Conservation (phyloP, 2,888 invertebrate genomes). For the Eumerus sabulonum region DNA sequence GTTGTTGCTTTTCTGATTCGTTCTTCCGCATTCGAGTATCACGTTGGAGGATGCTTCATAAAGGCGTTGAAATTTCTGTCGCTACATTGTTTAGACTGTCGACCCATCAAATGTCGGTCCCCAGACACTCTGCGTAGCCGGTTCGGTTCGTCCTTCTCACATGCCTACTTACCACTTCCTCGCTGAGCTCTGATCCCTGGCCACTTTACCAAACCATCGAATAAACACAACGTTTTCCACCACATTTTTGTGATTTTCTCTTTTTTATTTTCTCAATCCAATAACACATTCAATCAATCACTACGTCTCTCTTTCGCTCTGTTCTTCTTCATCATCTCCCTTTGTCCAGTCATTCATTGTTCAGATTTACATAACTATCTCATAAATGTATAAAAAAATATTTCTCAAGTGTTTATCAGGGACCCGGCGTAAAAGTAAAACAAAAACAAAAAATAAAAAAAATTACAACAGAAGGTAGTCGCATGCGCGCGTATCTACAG, state of each 20-base stretch:
- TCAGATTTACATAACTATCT: neutral
- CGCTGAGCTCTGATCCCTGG: too few relatives aligned
- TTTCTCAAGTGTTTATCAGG: constrained; percentile 35
- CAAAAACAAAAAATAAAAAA: constrained; percentile 28
- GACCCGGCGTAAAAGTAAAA: constrained; percentile 26
- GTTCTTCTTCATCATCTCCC: constrained; percentile 9
- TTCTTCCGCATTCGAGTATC: too few relatives aligned
- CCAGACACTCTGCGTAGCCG: too few relatives aligned
- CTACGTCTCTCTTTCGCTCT: constrained; percentile 8
- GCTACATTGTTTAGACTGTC: too few relatives aligned
- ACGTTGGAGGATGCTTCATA: too few relatives aligned
- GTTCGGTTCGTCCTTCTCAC: too few relatives aligned
- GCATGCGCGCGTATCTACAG: constrained; percentile 17
- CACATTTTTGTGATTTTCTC: constrained; percentile 1
- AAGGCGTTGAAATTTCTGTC: too few relatives aligned
- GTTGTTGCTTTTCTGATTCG: too few relatives aligned
- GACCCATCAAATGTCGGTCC: too few relatives aligned
- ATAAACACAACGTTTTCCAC: too few relatives aligned
- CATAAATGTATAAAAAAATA: constrained; percentile 40
- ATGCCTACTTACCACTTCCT: too few relatives aligned
- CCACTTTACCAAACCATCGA: too few relatives aligned
- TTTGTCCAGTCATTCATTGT: constrained; percentile 17
- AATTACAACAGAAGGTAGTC: constrained; percentile 50
- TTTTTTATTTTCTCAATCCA: constrained; percentile 10
- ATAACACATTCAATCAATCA: neutral